Evolutionary conservation across 2,113 vertebrate species (phyloP), one percentile per base, ranked within the genome.

Genomic region (Austrofundulus limnaeus): DNA sequence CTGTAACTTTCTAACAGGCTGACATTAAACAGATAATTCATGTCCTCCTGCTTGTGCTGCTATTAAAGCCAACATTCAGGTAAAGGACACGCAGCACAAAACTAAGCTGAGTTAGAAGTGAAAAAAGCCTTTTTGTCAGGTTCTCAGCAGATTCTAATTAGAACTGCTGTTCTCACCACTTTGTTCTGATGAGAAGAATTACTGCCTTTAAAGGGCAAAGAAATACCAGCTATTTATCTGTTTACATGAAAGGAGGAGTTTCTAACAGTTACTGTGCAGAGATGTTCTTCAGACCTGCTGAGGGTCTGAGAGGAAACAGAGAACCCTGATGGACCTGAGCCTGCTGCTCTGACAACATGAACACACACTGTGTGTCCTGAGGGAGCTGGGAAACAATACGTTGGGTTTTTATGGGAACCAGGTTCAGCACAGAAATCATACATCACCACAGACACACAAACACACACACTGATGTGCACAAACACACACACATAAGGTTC

Each of bases 361-460:
- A n/a, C n/a, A n/a, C n/a, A n/a, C n/a, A n/a, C n/a, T n/a, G n/a
- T 15, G 48, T 52, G 59, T 80, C 78, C 70, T 17, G 21, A 53
- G 72, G 63, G 81, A 81, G 2, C 4, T 1, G 12, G 28, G 24
- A n/a, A 77, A 86, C 84, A 84, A 86, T 83, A 58, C 80, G 34
- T 52, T 39, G 70, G 56, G 70, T 80, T 79, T 76, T 61, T 61
- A 73, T 19, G 13, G 72, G 66, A 78, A 59, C 11, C 62, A 49
- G 61, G 75, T 42, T 57, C 69, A 76, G 71, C 64, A 80, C 74
- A 82, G 53, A 67, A 80, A 61, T 67, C 64, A 78, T 76, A 83
- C 9, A 76, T 81, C 75, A 75, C 55, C 47, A 41, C 37, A 55
- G 28, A 51, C 72, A 62, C 64, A 47, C 55, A 12, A 24, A 50